These are phyloP conservation scores for Eudasyphora cyanicolor DNA, from an alignment of 2,888 invertebrate species.

Conservation along the genomic window DNA sequence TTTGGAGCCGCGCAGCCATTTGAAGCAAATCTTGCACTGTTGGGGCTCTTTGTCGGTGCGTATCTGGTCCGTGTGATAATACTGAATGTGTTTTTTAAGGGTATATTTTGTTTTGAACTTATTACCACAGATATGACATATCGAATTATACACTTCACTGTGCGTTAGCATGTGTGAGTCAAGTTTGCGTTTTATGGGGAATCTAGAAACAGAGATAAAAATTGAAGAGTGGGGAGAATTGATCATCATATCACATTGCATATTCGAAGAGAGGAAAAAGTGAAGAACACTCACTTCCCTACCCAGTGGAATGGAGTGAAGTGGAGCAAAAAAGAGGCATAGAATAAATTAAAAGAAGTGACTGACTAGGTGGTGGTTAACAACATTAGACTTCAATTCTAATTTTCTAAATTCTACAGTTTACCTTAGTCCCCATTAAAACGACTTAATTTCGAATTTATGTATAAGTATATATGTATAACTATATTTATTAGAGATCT, in stretches of 20 bases:
- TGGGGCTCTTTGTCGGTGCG: constrained; percentile 72
- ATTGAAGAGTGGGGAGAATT: constrained; percentile 10
- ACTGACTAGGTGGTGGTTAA: no score
- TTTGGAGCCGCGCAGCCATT: constrained; percentile 73
- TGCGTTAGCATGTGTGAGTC: constrained; percentile 64
- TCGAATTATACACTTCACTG: constrained; percentile 72
- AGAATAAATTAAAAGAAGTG: no score
- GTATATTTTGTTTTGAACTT: constrained; percentile 72
- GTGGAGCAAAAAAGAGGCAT: no score
- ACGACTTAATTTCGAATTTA: no score
- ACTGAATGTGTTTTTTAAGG: constrained; percentile 75
- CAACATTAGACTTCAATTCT: no score
- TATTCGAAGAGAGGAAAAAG: no score
- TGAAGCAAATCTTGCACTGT: constrained; percentile 75
- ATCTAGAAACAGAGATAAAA: constrained; percentile 62
- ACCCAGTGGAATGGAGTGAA: no score
- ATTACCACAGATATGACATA: constrained; percentile 75
- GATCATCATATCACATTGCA: not conserved
- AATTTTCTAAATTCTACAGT: no score
- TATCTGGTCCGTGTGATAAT: constrained; percentile 72
- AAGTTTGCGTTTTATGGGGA: constrained; percentile 56
- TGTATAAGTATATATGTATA: no score
- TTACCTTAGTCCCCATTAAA: no score
- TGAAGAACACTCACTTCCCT: no score
- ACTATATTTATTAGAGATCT: no score